Evolutionary conservation across 1,140 invertebrate genomes (phyloP), one percentile per base, ranked within the genome.

Genomic region (Pygmarrhopalites habei): DNA sequence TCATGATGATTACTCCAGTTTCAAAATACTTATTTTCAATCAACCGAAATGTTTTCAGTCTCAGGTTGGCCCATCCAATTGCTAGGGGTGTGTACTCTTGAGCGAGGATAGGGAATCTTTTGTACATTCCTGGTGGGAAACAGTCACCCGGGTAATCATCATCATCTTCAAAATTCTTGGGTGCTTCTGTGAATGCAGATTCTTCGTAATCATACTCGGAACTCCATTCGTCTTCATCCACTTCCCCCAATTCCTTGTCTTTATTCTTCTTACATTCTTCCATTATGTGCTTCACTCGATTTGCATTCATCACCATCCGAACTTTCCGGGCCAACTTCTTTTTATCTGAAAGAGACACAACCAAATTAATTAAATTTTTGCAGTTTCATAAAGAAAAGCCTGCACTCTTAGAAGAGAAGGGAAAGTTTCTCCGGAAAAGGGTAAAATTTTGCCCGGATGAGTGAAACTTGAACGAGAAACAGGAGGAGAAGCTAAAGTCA

Each of bases 21-120:
- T 98, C 95, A 82, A 98, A 98, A 79, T 98, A 97, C 79, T 94
- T 96, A 80, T 98, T 95, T 80, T 98, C 95, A 73, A 97, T 95
- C 69, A 98, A 83, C 78, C 86, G 84, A 79, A 90, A 96, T 60
- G 92, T 94, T 79, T 95, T 93, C 70, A 89, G 83, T 73, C 95
- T 82, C 32, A 95, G 79, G 75, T 88, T 90, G 61, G 86, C 90
- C 92, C 92, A 97, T 60, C 87, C 88, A 77, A 92, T 88, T 86
- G 92, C 95, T 77, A 92, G 90, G 3, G 88, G 88, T 43, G 91
- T 89, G 71, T 92, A 89, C 62, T 92, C 89, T 39, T 89, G 90
- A 65, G 88, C 87, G 69, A 92, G 79, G 74, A 90, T 88, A 30
- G 89, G 89, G 75, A 91, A 91, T 72, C 83, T 83, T 70, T 85